phyloP scores from a whole-genome alignment of 2,797 vertebrate species.

The Vespertilio murinus region DNA sequence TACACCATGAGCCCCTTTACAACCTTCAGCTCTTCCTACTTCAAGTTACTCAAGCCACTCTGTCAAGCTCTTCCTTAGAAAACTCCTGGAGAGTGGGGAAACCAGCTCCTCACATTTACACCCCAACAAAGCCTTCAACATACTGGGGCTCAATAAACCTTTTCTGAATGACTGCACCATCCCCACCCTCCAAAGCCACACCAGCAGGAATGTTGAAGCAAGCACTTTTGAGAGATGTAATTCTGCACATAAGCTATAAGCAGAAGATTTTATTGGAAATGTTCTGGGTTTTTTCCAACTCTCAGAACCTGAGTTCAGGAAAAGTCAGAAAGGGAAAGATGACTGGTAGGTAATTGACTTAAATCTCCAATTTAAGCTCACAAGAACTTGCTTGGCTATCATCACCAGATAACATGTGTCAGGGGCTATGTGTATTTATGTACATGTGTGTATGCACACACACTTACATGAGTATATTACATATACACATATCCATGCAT shows the following conservation, averaged over 20 bases:
- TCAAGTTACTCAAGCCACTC: neutral
- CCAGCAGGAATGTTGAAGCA: neutral
- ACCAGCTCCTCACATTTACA: neutral
- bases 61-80: constrained; percentile 30
- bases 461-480: neutral
- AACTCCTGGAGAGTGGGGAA: neutral
- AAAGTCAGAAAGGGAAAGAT: constrained; percentile 2
- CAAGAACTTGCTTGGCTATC: neutral
- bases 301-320: constrained; percentile 31
- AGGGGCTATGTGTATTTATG: neutral
- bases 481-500: neutral
- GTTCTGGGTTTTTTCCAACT: neutral
- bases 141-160: neutral
- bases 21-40: neutral
- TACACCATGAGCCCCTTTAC: neutral
- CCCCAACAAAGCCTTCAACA: neutral
- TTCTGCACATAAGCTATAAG: neutral
- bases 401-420: neutral
- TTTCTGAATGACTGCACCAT: neutral
- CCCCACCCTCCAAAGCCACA: neutral
- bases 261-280: neutral
- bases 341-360: neutral
- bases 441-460: neutral
- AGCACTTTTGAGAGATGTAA: neutral
- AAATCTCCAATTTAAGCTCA: neutral